phyloP scores from a whole-genome alignment of 2,888 invertebrate species.

The Callyntrura sp. region DNA sequence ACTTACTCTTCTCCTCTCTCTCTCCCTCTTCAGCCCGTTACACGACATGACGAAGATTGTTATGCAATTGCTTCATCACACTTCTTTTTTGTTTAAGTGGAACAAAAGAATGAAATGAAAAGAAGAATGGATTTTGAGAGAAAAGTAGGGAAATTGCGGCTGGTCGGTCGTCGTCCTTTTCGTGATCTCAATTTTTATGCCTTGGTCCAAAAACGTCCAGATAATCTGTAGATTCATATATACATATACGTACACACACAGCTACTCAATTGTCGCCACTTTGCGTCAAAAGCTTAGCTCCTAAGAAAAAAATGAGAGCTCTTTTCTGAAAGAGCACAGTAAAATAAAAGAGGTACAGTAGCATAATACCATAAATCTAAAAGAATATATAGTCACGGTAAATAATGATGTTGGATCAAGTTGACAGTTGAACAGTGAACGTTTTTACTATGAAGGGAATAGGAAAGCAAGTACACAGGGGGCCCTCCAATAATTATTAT shows the following conservation, averaged over 20 bases:
- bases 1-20: neutral
- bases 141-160: constrained; percentile 7
- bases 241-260: too few relatives aligned
- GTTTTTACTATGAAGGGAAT: constrained; percentile 54
- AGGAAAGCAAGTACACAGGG: constrained; percentile 66
- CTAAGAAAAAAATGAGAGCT: neutral
- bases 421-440: constrained; percentile 70
- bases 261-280: neutral
- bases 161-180: neutral
- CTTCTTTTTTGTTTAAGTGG: constrained; percentile 51
- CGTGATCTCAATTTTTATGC: constrained; percentile 61
- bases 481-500: constrained; percentile 81
- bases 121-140: constrained; percentile 46
- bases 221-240: constrained; percentile 33
- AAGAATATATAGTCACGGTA: constrained; percentile 63
- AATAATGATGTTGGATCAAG: constrained; percentile 79
- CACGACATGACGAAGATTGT: constrained; percentile 50
- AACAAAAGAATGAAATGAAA: constrained; percentile 54
- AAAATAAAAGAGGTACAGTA: constrained; percentile 20
- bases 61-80: constrained; percentile 67
- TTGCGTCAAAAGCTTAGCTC: neutral
- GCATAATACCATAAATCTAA: constrained; percentile 61
- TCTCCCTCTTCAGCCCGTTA: neutral
- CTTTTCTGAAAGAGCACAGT: neutral
- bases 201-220: constrained; percentile 42